Evolutionary conservation across 2,113 vertebrate genomes (phyloP).

Genomic region (Sarotherodon lohbergeri): DNA sequence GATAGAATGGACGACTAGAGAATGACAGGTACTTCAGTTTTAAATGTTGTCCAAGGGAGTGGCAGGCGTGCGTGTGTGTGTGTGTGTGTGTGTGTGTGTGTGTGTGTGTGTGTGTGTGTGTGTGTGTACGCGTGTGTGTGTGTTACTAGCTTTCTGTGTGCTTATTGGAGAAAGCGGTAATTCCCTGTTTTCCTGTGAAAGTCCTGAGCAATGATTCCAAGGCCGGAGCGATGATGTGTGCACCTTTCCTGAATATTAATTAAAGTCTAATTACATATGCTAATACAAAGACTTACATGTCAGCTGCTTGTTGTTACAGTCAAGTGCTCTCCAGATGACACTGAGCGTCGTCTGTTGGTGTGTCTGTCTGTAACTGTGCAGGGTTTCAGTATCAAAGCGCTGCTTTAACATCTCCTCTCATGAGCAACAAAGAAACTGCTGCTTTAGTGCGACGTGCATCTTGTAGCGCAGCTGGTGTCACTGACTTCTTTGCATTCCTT

Average conservation of each 20-base stretch:
- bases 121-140: conserved; percentile 9
- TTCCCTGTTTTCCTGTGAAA: conserved; percentile 48
- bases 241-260: conserved; percentile 47
- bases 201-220: conserved; percentile 33
- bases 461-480: not conserved
- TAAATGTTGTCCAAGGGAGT: conserved; percentile 85
- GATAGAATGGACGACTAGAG: not conserved
- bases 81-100: not conserved
- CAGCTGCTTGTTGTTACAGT: conserved; percentile 43
- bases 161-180: conserved; percentile 28
- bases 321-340: conserved; percentile 46
- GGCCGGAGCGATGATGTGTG: conserved; percentile 44
- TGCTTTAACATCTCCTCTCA: not conserved
- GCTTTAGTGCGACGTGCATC: not conserved
- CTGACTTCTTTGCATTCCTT: not conserved
- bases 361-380: not conserved
- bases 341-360: conserved; percentile 7
- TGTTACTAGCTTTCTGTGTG: not conserved
- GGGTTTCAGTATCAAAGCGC: not conserved
- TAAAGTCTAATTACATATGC: conserved; percentile 45
- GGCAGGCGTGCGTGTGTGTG: conserved; percentile 61
- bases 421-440: not conserved
- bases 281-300: conserved; percentile 12
- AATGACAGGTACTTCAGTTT: conserved; percentile 55
- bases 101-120: conserved; percentile 16